Percentiles rank a stretch among this genome's conserved stretches.
Evolutionary conservation across 2,888 invertebrate species (phyloP).

Genomic region (Dendrolimus houi): DNA sequence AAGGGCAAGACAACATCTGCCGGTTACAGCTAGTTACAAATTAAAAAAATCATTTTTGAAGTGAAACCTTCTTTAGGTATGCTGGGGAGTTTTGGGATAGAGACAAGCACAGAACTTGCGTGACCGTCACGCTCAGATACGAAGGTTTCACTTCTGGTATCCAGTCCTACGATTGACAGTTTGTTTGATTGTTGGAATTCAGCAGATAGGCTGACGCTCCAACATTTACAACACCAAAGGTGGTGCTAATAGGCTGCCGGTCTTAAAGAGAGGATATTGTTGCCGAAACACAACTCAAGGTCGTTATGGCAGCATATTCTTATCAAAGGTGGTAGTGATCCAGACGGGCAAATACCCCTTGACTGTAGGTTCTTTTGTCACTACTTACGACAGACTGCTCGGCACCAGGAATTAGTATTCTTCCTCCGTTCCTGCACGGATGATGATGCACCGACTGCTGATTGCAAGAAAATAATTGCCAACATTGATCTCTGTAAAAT

Average conservation of each 20-base stretch:
- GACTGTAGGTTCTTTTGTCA: not conserved
- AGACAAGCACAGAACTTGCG: too few relatives aligned
- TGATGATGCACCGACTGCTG: not conserved
- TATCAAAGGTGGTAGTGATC: not conserved
- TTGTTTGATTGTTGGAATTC: not conserved
- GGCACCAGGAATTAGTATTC: not conserved
- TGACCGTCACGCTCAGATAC: too few relatives aligned
- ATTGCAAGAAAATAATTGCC: too few relatives aligned
- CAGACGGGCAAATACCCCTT: not conserved
- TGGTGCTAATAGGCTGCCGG: not conserved
- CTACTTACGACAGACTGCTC: not conserved
- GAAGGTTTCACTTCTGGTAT: too few relatives aligned
- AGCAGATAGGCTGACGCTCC: not conserved
- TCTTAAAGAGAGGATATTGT: not conserved
- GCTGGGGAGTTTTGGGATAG: too few relatives aligned
- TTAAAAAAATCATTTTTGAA: too few relatives aligned
- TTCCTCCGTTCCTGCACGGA: not conserved
- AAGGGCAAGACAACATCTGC: too few relatives aligned
- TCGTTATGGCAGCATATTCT: not conserved
- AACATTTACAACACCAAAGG: not conserved
- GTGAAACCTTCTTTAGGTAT: too few relatives aligned
- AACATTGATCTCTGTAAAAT: too few relatives aligned
- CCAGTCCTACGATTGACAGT: not conserved
- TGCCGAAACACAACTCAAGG: not conserved
- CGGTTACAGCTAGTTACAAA: too few relatives aligned